Percentiles rank a stretch among this genome's conserved stretches.
These are phyloP conservation scores for Poicephalus gulielmi DNA, from an alignment of 2,113 vertebrate species.

Conservation along the genomic window DNA sequence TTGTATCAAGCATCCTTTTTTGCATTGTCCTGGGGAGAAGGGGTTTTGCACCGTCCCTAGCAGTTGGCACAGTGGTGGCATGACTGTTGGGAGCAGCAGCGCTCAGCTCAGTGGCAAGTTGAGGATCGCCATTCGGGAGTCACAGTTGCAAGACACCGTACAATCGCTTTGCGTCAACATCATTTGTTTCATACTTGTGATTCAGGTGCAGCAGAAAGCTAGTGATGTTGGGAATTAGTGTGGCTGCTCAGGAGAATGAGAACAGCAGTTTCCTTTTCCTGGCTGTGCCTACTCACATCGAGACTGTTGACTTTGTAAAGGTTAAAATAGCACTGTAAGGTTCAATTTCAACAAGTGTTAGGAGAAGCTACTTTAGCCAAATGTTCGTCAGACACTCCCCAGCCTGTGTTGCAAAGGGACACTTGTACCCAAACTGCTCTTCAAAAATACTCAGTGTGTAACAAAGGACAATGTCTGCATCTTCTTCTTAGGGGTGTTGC, in stretches of 20 bases:
- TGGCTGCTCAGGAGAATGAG: not conserved
- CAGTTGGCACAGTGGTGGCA: not conserved
- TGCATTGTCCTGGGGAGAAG: not conserved
- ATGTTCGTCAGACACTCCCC: fast-evolving
- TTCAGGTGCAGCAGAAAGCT: not conserved
- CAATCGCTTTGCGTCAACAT: not conserved
- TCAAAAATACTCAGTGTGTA: not conserved
- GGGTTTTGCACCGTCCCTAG: not conserved
- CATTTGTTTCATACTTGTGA: not conserved
- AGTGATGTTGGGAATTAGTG: not conserved
- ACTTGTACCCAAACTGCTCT: not conserved
- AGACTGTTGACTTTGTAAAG: not conserved
- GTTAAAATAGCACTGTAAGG: not conserved
- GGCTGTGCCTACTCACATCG: not conserved
- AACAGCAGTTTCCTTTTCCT: not conserved
- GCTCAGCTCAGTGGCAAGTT: not conserved
- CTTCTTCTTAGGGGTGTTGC: not conserved
- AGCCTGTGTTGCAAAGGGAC: not conserved
- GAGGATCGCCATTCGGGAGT: not conserved
- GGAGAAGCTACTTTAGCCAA: not conserved
- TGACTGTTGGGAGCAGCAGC: not conserved
- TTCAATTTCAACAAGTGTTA: not conserved
- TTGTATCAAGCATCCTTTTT: not conserved
- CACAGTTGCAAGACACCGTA: not conserved
- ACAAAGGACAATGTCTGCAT: not conserved